phyloP scores from a whole-genome alignment of 2,888 invertebrate genomes.

The Cephus nigrinus region DNA sequence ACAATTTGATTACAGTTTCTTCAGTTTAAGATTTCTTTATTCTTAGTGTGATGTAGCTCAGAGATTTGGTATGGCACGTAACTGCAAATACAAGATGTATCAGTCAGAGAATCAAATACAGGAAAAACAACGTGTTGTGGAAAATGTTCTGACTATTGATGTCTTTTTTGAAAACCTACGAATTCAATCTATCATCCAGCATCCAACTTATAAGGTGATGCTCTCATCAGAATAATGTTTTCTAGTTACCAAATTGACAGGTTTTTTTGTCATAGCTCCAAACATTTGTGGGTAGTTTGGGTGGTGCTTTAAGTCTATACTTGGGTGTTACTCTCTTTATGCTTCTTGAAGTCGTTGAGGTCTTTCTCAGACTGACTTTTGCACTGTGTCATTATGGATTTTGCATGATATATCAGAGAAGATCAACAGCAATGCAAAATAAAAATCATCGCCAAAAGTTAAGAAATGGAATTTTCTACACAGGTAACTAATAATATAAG shows the following conservation, averaged over 20 bases:
- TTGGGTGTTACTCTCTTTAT: constrained; percentile 31
- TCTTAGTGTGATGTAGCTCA: constrained; percentile 19
- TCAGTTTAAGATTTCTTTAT: not conserved
- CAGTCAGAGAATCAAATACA: constrained; percentile 9
- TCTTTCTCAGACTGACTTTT: constrained; percentile 14
- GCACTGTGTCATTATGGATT: constrained; percentile 12
- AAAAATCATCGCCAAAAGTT: not conserved
- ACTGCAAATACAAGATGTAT: constrained; percentile 12
- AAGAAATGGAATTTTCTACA: constrained; percentile 15
- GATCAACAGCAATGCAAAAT: constrained; percentile 6
- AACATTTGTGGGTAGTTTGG: constrained; percentile 27
- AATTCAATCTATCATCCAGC: constrained; percentile 27
- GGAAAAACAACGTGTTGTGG: constrained; percentile 19
- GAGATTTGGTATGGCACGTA: constrained; percentile 14
- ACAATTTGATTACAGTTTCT: not conserved
- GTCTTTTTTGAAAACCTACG: constrained; percentile 30
- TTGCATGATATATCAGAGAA: constrained; percentile 8
- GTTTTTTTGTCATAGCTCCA: constrained; percentile 17
- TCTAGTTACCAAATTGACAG: not conserved
- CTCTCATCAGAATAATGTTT: not conserved
- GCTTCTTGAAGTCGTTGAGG: constrained; percentile 27
- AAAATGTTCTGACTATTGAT: constrained; percentile 29
- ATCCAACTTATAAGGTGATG: constrained; percentile 28
- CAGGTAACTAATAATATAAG: constrained; percentile 2
- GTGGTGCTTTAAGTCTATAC: constrained; percentile 34